Evolutionary conservation across 2,113 vertebrate genomes (phyloP).

Genomic region (Oxyruncus cristatus): DNA sequence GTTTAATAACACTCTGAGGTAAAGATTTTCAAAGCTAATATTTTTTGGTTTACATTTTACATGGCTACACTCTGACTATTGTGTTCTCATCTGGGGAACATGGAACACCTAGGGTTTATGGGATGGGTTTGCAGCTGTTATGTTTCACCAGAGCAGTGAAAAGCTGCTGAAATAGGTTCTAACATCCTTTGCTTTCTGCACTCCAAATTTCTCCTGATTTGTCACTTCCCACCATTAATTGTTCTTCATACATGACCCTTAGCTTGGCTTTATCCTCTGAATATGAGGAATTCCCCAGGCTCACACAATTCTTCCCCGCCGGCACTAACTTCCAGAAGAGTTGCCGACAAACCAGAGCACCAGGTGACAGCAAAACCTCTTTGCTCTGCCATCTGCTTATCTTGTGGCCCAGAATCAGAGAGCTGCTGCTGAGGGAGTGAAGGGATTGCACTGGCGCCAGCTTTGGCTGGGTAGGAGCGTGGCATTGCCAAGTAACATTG

Average conservation of each 20-base stretch:
- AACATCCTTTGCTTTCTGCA: neutral
- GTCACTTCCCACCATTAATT: neutral
- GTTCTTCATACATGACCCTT: neutral
- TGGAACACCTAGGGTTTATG: neutral
- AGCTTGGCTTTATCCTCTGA: neutral
- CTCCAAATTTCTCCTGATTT: neutral
- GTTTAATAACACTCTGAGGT: neutral
- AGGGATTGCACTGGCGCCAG: neutral
- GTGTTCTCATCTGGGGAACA: neutral
- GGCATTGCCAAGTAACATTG: fast-evolving
- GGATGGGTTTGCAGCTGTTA: neutral
- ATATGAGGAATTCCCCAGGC: neutral
- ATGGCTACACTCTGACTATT: neutral
- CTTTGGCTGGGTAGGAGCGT: neutral
- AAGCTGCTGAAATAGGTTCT: neutral
- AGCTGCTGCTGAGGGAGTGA: neutral
- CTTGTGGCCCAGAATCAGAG: neutral
- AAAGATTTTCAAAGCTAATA: neutral
- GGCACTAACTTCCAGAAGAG: neutral
- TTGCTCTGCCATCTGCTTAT: neutral
- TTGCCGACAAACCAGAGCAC: fast-evolving
- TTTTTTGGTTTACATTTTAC: neutral
- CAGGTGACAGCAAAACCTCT: neutral
- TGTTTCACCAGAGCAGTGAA: neutral
- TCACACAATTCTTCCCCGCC: neutral